These are phyloP conservation scores for Hemitrygon akajei DNA, from an alignment of 2,797 vertebrate species.

Conservation along the genomic window DNA sequence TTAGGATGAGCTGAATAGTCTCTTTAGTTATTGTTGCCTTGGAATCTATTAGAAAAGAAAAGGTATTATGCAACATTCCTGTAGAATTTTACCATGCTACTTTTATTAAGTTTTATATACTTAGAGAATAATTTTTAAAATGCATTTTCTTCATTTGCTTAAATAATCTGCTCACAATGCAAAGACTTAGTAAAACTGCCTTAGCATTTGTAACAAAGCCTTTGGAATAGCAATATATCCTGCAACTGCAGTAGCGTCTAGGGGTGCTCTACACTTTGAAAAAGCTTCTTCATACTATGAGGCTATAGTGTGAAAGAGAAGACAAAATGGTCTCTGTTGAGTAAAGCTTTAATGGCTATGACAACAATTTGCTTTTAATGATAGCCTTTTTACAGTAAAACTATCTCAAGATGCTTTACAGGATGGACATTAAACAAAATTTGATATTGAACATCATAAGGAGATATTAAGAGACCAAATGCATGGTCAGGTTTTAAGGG, in stretches of 20 bases:
- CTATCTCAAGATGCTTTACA: neutral
- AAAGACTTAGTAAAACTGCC: neutral
- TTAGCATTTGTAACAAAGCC: neutral
- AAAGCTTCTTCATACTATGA: neutral
- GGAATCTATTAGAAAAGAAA: neutral
- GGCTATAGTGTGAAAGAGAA: neutral
- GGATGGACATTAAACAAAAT: neutral
- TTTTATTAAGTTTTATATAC: neutral
- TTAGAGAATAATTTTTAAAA: neutral
- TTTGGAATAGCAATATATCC: neutral
- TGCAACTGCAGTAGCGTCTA: neutral
- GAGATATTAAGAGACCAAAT: neutral
- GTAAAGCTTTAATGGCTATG: neutral
- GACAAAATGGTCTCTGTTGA: neutral
- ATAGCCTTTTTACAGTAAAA: neutral
- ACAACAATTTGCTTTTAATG: neutral
- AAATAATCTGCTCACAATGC: neutral
- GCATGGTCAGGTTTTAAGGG: neutral
- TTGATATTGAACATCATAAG: neutral
- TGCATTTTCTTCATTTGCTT: neutral
- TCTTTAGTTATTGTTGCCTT: neutral
- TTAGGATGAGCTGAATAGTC: neutral
- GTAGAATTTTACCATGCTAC: neutral
- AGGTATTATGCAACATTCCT: neutral
- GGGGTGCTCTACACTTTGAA: neutral